These are phyloP conservation scores for Cossypha heuglini DNA, from an alignment of 2,797 vertebrate species.

Conservation along the genomic window DNA sequence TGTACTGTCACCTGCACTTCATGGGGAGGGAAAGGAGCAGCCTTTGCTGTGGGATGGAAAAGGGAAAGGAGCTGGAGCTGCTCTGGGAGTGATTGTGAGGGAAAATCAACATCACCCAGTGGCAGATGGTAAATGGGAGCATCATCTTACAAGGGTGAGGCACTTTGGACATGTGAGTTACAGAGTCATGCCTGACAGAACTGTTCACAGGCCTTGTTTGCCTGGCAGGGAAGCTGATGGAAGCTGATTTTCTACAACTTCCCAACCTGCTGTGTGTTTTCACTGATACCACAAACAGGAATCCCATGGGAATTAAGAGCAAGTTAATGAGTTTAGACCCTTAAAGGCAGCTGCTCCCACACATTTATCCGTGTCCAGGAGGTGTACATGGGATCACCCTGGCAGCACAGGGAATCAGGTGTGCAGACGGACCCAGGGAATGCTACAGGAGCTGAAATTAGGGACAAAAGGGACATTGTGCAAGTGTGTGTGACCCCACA, in stretches of 20 bases:
- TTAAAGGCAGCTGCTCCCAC: neutral
- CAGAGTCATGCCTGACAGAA: accelerated
- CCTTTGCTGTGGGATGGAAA: neutral
- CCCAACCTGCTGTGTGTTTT: accelerated
- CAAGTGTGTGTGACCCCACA: neutral
- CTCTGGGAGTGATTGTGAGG: neutral
- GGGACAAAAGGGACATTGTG: neutral
- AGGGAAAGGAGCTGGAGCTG: neutral
- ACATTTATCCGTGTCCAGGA: accelerated
- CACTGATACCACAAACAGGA: accelerated
- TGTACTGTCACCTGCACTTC: neutral
- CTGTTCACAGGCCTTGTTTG: neutral
- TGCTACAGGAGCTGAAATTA: neutral
- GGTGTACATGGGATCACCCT: accelerated
- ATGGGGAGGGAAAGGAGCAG: neutral
- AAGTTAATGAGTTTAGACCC: neutral
- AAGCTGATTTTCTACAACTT: neutral
- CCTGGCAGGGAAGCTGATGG: neutral
- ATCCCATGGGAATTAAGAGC: neutral
- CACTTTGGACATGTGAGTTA: neutral
- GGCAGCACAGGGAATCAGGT: neutral
- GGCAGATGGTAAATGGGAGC: neutral
- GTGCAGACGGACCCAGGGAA: neutral
- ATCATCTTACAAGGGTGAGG: neutral
- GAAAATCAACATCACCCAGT: neutral